Conservation (phyloP, 2,113 vertebrate genomes). For the Mesocricetus auratus region DNA sequence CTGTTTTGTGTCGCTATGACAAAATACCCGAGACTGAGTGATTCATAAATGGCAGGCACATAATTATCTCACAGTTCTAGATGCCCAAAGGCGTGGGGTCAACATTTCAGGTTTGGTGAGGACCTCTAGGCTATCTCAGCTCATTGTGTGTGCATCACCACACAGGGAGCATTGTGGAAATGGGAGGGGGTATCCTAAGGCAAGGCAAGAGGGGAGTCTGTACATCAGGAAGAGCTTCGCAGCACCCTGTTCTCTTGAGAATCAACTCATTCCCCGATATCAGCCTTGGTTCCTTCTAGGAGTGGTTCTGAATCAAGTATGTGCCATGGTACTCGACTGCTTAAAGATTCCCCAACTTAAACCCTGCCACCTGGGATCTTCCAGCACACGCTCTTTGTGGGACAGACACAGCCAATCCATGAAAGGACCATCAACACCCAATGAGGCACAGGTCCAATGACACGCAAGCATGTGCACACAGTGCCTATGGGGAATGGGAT, state of each 20-base stretch:
- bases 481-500: background rate
- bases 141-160: no score
- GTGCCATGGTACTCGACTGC: background rate
- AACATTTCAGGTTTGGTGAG: background rate
- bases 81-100: background rate
- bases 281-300: background rate
- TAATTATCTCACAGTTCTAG: background rate
- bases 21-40: background rate
- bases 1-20: background rate
- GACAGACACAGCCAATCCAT: background rate
- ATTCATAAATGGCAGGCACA: background rate
- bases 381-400: background rate
- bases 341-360: background rate
- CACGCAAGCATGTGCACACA: background rate
- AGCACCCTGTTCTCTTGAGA: background rate
- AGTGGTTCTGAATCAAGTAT: background rate
- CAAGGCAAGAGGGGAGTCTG: background rate
- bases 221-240: background rate
- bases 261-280: background rate
- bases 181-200: background rate
- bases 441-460: background rate
- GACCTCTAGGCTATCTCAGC: background rate
- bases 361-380: background rate
- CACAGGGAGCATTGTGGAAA: background rate
- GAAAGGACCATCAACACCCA: background rate